Conservation (phyloP, 2,888 invertebrate species). For the Heliconius aoede region DNA sequence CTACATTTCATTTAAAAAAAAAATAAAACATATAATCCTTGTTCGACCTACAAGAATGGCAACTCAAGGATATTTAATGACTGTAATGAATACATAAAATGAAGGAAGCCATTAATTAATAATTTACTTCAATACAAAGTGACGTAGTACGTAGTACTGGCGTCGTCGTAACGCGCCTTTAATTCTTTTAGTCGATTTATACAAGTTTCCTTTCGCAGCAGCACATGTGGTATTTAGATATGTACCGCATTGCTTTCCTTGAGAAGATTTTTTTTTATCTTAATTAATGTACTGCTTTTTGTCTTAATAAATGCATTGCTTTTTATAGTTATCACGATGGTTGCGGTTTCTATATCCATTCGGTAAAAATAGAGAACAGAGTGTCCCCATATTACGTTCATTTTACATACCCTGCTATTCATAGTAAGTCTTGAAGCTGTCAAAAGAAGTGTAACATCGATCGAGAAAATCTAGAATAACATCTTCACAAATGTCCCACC, state of each 20-base stretch:
- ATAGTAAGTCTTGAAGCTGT: no score
- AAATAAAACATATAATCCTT: background rate
- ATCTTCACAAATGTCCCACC: no score
- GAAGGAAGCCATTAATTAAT: slow-evolving; percentile 22
- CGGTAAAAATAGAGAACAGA: no score
- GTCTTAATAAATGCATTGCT: background rate
- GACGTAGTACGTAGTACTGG: slow-evolving; percentile 23
- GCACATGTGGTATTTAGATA: background rate
- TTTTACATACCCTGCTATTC: no score
- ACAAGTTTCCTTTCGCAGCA: slow-evolving; percentile 12
- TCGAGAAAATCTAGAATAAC: no score
- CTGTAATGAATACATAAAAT: background rate
- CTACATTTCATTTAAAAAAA: background rate
- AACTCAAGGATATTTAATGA: slow-evolving; percentile 10
- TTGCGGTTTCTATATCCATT: no score
- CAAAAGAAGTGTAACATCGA: no score
- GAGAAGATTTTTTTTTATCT: background rate
- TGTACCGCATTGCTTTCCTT: slow-evolving; percentile 5
- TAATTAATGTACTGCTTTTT: background rate
- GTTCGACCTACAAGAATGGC: background rate
- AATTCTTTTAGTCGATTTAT: slow-evolving; percentile 20
- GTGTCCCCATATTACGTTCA: no score
- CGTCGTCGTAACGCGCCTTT: slow-evolving; percentile 20
- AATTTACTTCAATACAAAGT: slow-evolving; percentile 4
- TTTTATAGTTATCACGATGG: background rate